phyloP scores from a whole-genome alignment of 2,888 invertebrate genomes.

The Caenorhabditis sulstoni region DNA sequence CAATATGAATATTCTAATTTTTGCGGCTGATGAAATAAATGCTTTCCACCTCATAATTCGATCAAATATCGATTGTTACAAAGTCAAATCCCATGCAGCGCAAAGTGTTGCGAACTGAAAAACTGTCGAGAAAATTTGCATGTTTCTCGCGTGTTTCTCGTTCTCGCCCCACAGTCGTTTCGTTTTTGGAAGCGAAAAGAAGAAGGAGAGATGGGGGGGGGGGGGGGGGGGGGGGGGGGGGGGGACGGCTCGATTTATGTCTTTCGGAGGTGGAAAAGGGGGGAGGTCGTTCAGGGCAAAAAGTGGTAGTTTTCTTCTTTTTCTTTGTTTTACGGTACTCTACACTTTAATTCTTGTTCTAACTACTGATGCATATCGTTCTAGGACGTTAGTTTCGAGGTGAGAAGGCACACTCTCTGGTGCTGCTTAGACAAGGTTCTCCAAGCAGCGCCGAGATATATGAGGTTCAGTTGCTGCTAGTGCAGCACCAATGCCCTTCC shows the following conservation, averaged over 20 bases:
- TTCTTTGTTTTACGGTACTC: not conserved
- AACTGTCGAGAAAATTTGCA: not conserved
- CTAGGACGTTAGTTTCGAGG: not conserved
- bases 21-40: too few species aligned
- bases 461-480: too few species aligned
- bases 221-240: not conserved
- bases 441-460: too few species aligned
- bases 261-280: slow-evolving; percentile 1
- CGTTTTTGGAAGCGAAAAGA: too few species aligned
- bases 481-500: too few species aligned
- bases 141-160: not conserved
- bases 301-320: not conserved
- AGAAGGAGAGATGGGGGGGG: not conserved
- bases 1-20: too few species aligned
- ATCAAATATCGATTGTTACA: too few species aligned
- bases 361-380: not conserved
- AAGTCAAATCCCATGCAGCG: too few species aligned
- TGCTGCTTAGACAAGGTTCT: not conserved
- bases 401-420: not conserved
- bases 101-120: too few species aligned
- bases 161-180: too few species aligned
- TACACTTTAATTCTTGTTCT: not conserved
- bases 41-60: too few species aligned
- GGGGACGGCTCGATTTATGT: slow-evolving; percentile 4
- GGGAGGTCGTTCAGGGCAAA: slow-evolving; percentile 1